Base-by-base conservation (phyloP, 1,140 invertebrate genomes). In the Protaetia brevitarsis region DNA sequence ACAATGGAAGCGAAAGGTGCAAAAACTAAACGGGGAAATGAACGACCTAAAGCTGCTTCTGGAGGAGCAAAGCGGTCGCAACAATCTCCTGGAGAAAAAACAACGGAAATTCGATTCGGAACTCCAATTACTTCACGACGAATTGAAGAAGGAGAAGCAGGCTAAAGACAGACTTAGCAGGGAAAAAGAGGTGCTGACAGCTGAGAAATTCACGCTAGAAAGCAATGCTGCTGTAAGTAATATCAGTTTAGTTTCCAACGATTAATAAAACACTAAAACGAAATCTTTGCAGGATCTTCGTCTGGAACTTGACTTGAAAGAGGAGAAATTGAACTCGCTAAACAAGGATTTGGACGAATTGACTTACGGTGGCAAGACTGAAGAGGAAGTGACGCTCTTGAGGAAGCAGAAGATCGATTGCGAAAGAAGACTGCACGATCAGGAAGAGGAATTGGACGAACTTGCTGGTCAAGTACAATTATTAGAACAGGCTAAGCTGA, bases 381-480 rank as follows among this genome's bases (percentile, higher is more conserved):
- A 95, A 68, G 91, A 94, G 74, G 94, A 96, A 80, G 85, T 94
- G 11, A 88, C 89, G 0, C 82, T 87, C 21, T 79, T 97, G 66
- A 88, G 94, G 65, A 88, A 93, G 72, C 85, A 86, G 0, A 94
- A 95, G 74, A 87, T 93, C 73, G 94, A 97, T 58, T 82, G 95
- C n/a, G 94, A 97, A 74, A 84, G 89, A 29, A 89, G 93, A 66
- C 78, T 89, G 2, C 89, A 94, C 73, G 95, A 97, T 74, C 94
- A 96, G 81, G 95, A 97, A 73, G 95, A 97, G 78, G 95, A 97
- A 76, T 80, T 97, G 23, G 95, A 98, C 76, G 95, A 97, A 74
- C 83, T 96, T 68, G 94, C 95, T 0, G 95, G 93, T 28, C 94
- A 94, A 78, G 88, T 92, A 72, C 88, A 92, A 81, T 79, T 94